Conservation (phyloP, 2,113 vertebrate species). For the Psophia crepitans region DNA sequence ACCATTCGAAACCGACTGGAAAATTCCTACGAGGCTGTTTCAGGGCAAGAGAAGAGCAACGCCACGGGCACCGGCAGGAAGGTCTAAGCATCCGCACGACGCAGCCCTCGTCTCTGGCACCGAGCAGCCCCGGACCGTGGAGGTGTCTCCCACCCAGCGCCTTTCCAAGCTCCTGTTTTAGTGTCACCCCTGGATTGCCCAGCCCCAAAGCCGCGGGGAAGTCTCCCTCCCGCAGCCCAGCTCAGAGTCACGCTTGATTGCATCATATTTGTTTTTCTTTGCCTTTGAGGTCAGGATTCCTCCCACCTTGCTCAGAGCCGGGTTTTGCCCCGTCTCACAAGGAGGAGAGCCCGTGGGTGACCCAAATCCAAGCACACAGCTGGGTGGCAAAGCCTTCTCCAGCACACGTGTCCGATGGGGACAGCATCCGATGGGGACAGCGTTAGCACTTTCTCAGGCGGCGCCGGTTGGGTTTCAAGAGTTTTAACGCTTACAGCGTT, state of each 20-base stretch:
- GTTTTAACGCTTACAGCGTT: not conserved
- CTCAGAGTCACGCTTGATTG: not conserved
- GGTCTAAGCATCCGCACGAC: not conserved
- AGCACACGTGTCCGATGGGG: rapidly evolving
- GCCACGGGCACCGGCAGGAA: not conserved
- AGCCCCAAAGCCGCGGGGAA: not conserved
- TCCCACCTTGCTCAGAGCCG: not conserved
- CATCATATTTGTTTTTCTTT: not conserved
- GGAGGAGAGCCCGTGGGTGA: rapidly evolving
- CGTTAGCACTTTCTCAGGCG: rapidly evolving
- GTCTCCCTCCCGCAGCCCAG: not conserved
- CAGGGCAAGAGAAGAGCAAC: not conserved
- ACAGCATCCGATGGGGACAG: not conserved
- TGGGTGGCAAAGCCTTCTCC: not conserved
- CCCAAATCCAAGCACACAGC: not conserved
- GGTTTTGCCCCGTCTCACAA: rapidly evolving
- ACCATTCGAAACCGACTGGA: not conserved
- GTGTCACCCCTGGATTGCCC: rapidly evolving
- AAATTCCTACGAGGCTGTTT: not conserved
- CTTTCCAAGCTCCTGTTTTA: not conserved
- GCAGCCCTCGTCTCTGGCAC: not conserved
- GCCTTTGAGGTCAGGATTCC: not conserved
- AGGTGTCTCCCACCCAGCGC: not conserved
- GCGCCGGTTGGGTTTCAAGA: rapidly evolving
- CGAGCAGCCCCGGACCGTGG: rapidly evolving